A percentile compares a stretch with the other conserved stretches of the same genome.
Evolutionary conservation across 2,113 vertebrate species (phyloP).

Genomic region (Struthidea cinerea): DNA sequence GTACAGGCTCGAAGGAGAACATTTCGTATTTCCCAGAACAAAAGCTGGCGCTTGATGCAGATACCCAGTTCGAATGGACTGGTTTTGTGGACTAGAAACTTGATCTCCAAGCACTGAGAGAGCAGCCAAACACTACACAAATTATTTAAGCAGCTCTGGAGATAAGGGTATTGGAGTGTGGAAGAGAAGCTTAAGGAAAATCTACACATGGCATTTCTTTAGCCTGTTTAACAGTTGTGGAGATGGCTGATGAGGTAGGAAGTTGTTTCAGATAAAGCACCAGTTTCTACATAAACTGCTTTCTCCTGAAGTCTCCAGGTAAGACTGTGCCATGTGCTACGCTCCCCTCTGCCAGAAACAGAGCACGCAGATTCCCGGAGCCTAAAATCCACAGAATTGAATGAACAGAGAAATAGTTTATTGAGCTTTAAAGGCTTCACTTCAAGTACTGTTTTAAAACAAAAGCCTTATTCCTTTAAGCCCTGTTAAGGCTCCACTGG

Average conservation of each 20-base stretch:
- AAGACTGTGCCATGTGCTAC: accelerated
- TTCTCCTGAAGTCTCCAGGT: neutral
- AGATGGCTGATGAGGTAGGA: neutral
- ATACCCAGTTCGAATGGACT: neutral
- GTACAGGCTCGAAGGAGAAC: neutral
- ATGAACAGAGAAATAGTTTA: neutral
- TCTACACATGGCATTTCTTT: neutral
- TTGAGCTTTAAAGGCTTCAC: neutral
- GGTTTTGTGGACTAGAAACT: neutral
- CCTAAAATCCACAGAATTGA: neutral
- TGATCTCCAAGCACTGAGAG: neutral
- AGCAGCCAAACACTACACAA: neutral
- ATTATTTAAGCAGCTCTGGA: neutral
- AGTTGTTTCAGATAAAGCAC: neutral
- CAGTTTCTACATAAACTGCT: neutral
- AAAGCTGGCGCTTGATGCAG: neutral
- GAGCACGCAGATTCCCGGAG: accelerated
- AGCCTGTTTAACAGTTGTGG: neutral
- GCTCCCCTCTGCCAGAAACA: neutral
- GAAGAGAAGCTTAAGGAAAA: neutral
- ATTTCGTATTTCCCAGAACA: neutral
- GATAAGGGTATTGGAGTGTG: neutral
- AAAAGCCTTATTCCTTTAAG: conserved; percentile 26
- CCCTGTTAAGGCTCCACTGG: neutral
- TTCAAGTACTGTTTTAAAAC: neutral